Conservation (phyloP, 2,113 vertebrate species). For the Piprites chloris region DNA sequence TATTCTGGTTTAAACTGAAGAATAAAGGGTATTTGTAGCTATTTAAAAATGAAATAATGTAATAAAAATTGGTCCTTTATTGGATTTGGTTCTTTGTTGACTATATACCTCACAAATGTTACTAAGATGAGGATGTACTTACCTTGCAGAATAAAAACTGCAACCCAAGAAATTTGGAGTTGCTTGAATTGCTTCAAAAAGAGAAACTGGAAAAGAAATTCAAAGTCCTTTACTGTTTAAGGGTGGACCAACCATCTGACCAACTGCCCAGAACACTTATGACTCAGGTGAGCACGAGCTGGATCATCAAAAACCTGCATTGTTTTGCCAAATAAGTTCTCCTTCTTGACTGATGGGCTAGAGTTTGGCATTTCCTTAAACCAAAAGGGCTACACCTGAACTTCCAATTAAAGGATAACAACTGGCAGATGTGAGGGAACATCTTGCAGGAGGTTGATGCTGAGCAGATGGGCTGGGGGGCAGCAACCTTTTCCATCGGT, state of each 20-base stretch:
- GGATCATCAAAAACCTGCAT: neutral
- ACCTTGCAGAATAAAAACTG: neutral
- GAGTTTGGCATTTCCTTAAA: neutral
- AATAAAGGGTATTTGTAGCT: neutral
- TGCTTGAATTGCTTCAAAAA: neutral
- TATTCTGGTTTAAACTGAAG: neutral
- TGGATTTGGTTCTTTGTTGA: neutral
- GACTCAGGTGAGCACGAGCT: neutral
- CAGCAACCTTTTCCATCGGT: neutral
- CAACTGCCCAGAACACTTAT: neutral
- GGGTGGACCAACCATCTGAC: neutral
- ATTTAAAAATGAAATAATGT: neutral
- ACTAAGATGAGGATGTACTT: neutral
- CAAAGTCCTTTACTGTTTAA: neutral
- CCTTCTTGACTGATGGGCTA: neutral
- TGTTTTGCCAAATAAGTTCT: neutral
- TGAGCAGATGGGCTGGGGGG: slow-evolving; percentile 50
- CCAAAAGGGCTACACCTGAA: slow-evolving; percentile 42
- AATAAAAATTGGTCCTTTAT: neutral
- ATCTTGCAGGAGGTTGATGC: slow-evolving; percentile 21
- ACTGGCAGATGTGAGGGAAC: slow-evolving; percentile 45
- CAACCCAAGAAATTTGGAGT: neutral
- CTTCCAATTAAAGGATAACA: slow-evolving; percentile 23
- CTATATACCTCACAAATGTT: neutral
- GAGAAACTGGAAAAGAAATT: neutral